Evolutionary conservation across 2,797 vertebrate species (phyloP), one percentile per base, ranked within the genome.

Genomic region (Phrynocephalus guinanensis): DNA sequence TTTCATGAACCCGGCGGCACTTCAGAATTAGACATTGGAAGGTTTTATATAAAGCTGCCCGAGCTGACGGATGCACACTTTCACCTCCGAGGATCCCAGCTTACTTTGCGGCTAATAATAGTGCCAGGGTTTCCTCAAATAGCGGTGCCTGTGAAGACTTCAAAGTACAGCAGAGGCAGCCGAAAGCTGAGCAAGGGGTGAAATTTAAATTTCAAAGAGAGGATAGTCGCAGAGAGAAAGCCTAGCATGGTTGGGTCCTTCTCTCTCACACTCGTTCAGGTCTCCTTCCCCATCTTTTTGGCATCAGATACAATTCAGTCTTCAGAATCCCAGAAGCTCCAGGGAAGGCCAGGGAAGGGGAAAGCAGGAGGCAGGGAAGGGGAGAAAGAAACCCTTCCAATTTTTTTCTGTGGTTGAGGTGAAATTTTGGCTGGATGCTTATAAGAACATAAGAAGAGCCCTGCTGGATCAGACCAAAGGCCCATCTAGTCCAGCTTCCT

Each of bases 71-170:
- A 30, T 9, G 79, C 28, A 28, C 77, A 28, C 77, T 80, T 90
- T 81, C 85, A 84, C 77, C 86, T 87, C 82, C 63, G 33, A 44
- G 71, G 50, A 56, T 79, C 85, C 63, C 20, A 22, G 70, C 24
- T 50, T 86, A 79, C 60, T 71, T 84, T 72, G 50, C 81, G 60
- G 30, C 87, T 83, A 84, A 77, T 60, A 81, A 90, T 84, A 84
- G 77, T 18, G 6, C 26, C 78, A 66, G 85, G 87, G 81, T 86
- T 88, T n/a, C 1, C 1, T 73, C 77, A 68, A 81, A 86, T 20
- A 80, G 33, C 76, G 60, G 83, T 52, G 5, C 84, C 63, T 71
- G 76, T 56, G 63, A 78, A 50, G 73, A 77, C 82, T 70, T 77
- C 85, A 48, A n/a, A 75, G 50, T 15, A 63, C 67, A 44, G 68